These are phyloP conservation scores for Istiophorus platypterus DNA, from an alignment of 2,113 vertebrate species.

Conservation along the genomic window DNA sequence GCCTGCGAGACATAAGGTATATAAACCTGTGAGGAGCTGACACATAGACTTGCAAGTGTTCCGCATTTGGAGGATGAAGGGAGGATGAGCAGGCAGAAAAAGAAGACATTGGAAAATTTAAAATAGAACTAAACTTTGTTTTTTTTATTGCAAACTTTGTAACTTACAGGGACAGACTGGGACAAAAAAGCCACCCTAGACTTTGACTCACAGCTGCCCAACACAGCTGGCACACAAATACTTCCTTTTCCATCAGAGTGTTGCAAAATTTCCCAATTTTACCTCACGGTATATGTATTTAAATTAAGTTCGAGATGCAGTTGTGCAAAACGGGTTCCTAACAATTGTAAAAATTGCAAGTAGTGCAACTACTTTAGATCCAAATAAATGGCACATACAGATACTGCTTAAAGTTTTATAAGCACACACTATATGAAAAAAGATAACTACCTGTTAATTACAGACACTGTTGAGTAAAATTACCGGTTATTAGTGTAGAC, in stretches of 20 bases:
- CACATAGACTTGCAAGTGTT: conserved; percentile 18
- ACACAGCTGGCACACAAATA: not conserved
- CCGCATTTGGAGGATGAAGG: conserved; percentile 27
- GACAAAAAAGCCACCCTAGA: conserved; percentile 23
- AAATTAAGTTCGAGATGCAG: not conserved
- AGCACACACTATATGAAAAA: too few species aligned
- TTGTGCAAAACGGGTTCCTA: not conserved
- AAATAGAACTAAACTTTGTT: not conserved
- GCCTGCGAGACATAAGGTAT: conserved; percentile 31
- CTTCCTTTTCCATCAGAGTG: too few species aligned
- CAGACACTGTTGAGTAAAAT: not conserved
- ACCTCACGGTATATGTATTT: not conserved
- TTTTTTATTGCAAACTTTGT: not conserved
- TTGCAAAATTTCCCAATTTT: too few species aligned
- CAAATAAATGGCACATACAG: not conserved
- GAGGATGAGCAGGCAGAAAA: not conserved
- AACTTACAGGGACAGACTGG: not conserved
- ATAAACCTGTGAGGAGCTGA: conserved; percentile 38
- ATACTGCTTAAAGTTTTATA: too few species aligned
- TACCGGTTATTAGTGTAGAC: too few species aligned
- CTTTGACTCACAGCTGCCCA: conserved; percentile 10
- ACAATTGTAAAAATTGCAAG: not conserved
- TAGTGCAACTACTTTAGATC: not conserved
- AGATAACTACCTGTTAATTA: too few species aligned
- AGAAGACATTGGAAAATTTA: not conserved